A percentile compares a stretch with the other conserved stretches of the same genome.
Conservation (phyloP, 2,113 vertebrate genomes). For the Tursiops truncatus region DNA sequence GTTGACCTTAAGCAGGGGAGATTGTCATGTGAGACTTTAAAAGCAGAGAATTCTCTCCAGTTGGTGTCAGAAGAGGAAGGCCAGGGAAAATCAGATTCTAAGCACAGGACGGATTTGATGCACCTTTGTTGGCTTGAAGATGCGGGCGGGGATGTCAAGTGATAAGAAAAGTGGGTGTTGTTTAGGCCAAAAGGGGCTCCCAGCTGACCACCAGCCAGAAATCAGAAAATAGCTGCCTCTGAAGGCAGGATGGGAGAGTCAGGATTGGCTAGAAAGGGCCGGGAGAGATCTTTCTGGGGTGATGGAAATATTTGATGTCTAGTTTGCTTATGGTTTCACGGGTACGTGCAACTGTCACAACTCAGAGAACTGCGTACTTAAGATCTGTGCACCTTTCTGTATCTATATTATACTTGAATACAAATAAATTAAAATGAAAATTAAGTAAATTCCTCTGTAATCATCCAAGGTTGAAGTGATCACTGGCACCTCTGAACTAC, state of each 20-base stretch:
- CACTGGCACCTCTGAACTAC: background rate
- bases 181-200: background rate
- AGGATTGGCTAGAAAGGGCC: background rate
- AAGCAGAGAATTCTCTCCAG: background rate
- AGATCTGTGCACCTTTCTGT: background rate
- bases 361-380: background rate
- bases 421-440: background rate
- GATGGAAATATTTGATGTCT: background rate
- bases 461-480: background rate
- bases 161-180: background rate
- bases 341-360: background rate
- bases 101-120: background rate
- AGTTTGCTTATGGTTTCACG: background rate
- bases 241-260: background rate
- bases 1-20: background rate
- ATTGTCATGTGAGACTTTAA: background rate
- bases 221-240: background rate
- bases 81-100: background rate
- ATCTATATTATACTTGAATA: background rate
- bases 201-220: background rate
- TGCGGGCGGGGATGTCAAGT: background rate
- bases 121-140: background rate
- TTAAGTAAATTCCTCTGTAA: background rate
- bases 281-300: background rate
- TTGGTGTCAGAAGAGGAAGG: background rate